Evolutionary conservation across 2,797 vertebrate species (phyloP), one percentile per base, ranked within the genome.

Genomic region (Champsocephalus esox): DNA sequence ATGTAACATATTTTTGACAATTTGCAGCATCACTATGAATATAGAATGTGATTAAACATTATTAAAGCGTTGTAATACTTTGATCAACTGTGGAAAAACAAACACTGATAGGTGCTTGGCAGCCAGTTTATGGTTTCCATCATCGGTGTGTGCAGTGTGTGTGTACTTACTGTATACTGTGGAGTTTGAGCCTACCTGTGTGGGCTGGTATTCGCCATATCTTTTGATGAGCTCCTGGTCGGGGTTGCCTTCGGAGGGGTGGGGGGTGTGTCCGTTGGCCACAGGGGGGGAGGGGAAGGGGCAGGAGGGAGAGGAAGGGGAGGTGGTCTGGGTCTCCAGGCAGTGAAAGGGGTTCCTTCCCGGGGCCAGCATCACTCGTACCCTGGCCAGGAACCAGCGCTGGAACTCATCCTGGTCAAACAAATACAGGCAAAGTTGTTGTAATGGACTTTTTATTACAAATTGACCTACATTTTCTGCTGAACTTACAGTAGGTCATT

Each of bases 301-400:
- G 57, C 48, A 64, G 54, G 81, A 80, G 89, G 94, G 66, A 76
- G 95, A 95, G 87, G 93, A 81, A 19, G 57, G 86, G 63, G 74
- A 96, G 94, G 94, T 94, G 82, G 86, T 82, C 73, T 93, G 66
- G 85, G 93, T 93, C 52, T 95, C 94, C 88, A 95, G 94, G 93
- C 89, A 94, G 89, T 94, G 94, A 79, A 96, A 95, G 69, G 96
- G 95, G 86, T 67, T 90, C 69, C 91, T 95, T 88, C 96, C 97
- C 45, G 96, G 89, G 84, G 96, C 96, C 91, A 96, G 93, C 91
- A 96, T 95, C 84, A 96, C 44, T 56, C 95, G 96, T 87, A 99
- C 95, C 92, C 95, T 98, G 87, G 98, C 97, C 88, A 96, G 95
- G 94, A 99, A 99, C 97, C 98, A 99, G 68, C 92, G 95, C 80